Conservation (phyloP, 2,113 vertebrate genomes). For the Perca flavescens region DNA sequence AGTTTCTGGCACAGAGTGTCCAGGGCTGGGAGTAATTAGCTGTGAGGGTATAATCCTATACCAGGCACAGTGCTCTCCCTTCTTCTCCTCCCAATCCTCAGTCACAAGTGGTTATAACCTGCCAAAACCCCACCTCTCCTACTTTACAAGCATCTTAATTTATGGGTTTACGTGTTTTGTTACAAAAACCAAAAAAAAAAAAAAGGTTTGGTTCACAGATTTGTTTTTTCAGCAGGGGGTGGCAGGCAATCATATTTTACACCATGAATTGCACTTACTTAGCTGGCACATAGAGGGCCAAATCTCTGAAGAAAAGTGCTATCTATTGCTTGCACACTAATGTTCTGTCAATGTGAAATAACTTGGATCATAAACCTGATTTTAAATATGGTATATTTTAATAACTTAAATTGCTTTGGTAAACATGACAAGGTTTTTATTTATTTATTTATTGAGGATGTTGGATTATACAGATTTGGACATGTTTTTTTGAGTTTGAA, state of each 20-base stretch:
- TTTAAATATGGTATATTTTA: background rate
- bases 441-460: background rate
- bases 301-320: background rate
- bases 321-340: background rate
- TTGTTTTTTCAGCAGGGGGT: conserved; percentile 28
- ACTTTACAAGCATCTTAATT: conserved; percentile 42
- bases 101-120: conserved; percentile 37
- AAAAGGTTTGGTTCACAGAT: conserved; percentile 21
- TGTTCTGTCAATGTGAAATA: background rate
- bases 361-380: background rate
- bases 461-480: background rate
- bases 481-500: background rate
- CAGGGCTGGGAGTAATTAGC: conserved; percentile 75
- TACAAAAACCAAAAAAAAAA: conserved; percentile 13
- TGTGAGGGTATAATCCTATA: conserved; percentile 66
- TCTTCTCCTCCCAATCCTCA: conserved; percentile 9
- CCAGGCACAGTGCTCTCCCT: conserved; percentile 47
- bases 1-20: conserved; percentile 47
- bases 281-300: background rate
- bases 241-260: conserved; percentile 21
- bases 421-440: background rate
- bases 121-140: background rate
- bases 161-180: conserved; percentile 1
- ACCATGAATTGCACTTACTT: background rate
- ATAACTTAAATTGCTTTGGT: background rate